These are phyloP conservation scores for Theropithecus gelada DNA, from an alignment of 2,113 vertebrate genomes.

Conservation along the genomic window DNA sequence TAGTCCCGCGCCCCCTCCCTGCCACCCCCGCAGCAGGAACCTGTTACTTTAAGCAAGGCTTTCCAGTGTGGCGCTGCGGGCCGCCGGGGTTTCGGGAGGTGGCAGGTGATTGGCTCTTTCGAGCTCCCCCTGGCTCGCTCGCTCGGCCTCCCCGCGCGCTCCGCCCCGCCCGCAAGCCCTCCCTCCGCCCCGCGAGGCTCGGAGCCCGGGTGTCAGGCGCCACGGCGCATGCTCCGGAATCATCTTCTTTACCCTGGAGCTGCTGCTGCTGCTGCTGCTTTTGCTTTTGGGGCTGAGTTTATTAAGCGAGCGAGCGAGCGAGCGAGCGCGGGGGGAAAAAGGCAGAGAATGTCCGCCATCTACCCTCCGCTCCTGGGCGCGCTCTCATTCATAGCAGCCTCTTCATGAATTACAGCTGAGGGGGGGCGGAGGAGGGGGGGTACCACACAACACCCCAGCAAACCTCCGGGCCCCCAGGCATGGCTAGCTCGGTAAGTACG, in stretches of 20 bases:
- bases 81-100: slow-evolving; percentile 61
- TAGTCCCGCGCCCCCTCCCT: background rate
- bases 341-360: slow-evolving; percentile 90
- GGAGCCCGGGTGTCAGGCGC: slow-evolving; percentile 74
- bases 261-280: slow-evolving; percentile 71
- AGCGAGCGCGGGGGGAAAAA: slow-evolving; percentile 45
- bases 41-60: slow-evolving; percentile 77
- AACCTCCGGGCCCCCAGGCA: slow-evolving; percentile 89
- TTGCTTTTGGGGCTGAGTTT: slow-evolving; percentile 82
- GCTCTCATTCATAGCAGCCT: slow-evolving; percentile 83
- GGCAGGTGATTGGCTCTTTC: slow-evolving; percentile 72
- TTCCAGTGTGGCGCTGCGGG: slow-evolving; percentile 51
- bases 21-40: slow-evolving; percentile 3
- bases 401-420: slow-evolving; percentile 91
- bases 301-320: slow-evolving; percentile 78
- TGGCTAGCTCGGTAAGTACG: slow-evolving; percentile 96
- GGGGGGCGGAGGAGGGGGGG: slow-evolving; percentile 78
- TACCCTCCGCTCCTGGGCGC: slow-evolving; percentile 81
- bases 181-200: slow-evolving; percentile 67
- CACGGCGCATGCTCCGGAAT: slow-evolving; percentile 88
- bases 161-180: slow-evolving; percentile 70
- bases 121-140: slow-evolving; percentile 60
- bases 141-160: slow-evolving; percentile 64
- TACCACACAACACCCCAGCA: slow-evolving; percentile 77
- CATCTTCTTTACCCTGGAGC: slow-evolving; percentile 84